Percentiles rank a stretch among this genome's conserved stretches.
Conservation (phyloP, 53 echinoderm and acorn worm species). For the Paelopatides confundens region DNA sequence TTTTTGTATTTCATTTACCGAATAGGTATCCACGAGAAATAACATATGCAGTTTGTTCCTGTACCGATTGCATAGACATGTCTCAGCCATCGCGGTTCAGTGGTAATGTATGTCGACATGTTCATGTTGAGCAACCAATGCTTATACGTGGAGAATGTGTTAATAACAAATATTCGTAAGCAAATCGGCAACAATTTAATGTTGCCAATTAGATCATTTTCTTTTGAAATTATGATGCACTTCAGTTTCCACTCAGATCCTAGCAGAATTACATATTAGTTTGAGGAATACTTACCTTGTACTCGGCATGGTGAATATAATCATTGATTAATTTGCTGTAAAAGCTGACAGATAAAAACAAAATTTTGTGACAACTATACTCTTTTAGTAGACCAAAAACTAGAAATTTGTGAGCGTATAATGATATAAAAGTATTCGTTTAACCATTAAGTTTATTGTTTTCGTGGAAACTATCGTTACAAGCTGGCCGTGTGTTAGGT, state of each 20-base stretch:
- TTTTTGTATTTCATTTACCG: too few species aligned
- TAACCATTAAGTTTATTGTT: too few species aligned
- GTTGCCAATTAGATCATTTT: background rate
- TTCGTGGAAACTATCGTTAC: too few species aligned
- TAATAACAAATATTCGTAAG: background rate
- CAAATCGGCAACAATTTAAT: background rate
- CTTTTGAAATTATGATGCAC: background rate
- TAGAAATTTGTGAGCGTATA: too few species aligned
- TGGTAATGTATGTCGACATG: background rate
- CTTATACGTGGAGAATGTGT: background rate
- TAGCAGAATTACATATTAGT: background rate
- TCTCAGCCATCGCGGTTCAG: background rate
- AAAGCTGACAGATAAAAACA: too few species aligned
- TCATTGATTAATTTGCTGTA: too few species aligned
- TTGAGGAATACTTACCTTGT: background rate
- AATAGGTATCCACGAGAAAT: constrained; percentile 7
- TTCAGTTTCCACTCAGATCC: too few species aligned
- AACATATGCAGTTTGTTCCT: background rate
- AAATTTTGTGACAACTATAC: too few species aligned
- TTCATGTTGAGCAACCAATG: background rate
- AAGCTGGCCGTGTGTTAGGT: too few species aligned
- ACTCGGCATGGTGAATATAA: too few species aligned
- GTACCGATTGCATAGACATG: background rate
- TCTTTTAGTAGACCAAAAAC: too few species aligned
- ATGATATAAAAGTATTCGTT: too few species aligned